These are phyloP conservation scores for Myocastor coypus DNA, from an alignment of 2,113 vertebrate species.

Conservation along the genomic window DNA sequence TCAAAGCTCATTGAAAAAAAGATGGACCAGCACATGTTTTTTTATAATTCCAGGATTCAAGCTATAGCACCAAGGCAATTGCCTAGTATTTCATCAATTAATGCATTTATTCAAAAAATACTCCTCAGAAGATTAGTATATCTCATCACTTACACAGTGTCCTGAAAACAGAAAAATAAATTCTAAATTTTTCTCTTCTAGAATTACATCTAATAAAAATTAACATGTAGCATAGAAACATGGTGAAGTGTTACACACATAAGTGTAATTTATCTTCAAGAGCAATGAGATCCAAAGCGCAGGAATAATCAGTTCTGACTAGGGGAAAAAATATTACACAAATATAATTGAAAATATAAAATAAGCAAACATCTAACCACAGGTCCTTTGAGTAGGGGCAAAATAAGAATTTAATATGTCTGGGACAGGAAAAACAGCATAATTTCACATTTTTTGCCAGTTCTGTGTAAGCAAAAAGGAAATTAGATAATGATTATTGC, in stretches of 20 bases:
- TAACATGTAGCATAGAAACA: background rate
- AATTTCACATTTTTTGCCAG: background rate
- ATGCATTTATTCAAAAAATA: constrained; percentile 9
- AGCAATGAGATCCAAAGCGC: background rate
- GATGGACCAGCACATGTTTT: background rate
- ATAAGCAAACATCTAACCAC: background rate
- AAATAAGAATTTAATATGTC: background rate
- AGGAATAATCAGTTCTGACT: background rate
- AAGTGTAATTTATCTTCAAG: background rate
- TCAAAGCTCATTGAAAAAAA: constrained; percentile 9
- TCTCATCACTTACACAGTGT: background rate
- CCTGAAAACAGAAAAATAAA: background rate
- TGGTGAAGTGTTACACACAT: background rate
- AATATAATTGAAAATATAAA: background rate
- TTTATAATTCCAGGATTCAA: background rate
- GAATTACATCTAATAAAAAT: background rate
- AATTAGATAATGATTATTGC: background rate
- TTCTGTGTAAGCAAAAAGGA: constrained; percentile 27
- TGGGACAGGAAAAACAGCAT: background rate
- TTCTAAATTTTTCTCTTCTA: background rate
- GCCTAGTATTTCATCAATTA: background rate
- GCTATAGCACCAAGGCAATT: background rate
- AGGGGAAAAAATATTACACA: background rate
- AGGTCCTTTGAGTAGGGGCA: background rate
- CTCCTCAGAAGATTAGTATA: background rate